Percentiles rank a stretch among this genome's conserved stretches.
Evolutionary conservation across 2,888 invertebrate species (phyloP).

Genomic region (Acronicta psi): DNA sequence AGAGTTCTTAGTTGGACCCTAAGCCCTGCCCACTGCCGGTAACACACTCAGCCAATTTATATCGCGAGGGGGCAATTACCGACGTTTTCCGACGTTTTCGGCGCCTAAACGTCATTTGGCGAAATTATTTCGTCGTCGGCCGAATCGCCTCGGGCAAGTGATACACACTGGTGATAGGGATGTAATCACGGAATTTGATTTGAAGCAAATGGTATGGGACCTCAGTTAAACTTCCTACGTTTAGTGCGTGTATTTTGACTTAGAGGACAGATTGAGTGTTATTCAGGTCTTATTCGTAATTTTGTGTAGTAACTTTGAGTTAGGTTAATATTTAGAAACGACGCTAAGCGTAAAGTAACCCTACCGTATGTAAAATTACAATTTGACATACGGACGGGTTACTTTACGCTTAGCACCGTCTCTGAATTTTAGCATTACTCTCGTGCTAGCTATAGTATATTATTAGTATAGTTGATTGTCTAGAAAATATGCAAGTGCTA

Average conservation of each 20-base stretch:
- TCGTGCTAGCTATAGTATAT: too few relatives aligned
- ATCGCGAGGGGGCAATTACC: conserved; percentile 83
- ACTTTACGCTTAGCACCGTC: too few relatives aligned
- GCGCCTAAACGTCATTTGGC: conserved; percentile 80
- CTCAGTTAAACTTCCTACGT: conserved; percentile 22
- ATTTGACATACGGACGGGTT: too few relatives aligned
- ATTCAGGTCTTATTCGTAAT: too few relatives aligned
- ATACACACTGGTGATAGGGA: conserved; percentile 57
- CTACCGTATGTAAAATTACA: too few relatives aligned
- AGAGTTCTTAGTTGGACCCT: conserved; percentile 61
- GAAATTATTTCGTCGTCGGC: conserved; percentile 77
- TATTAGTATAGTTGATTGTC: too few relatives aligned
- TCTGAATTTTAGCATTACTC: too few relatives aligned
- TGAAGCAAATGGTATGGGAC: conserved; percentile 51
- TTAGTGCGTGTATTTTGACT: conserved; percentile 21
- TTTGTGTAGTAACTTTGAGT: too few relatives aligned
- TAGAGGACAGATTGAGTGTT: conserved; percentile 12
- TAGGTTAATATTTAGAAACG: too few relatives aligned
- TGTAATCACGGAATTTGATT: conserved; percentile 53
- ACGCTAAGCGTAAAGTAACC: too few relatives aligned
- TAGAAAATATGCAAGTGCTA: too few relatives aligned
- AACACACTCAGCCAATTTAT: conserved; percentile 85
- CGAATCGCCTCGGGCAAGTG: conserved; percentile 68
- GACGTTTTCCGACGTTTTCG: conserved; percentile 79
- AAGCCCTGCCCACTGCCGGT: conserved; percentile 76